Base-by-base conservation (phyloP, 2,797 vertebrate species). In the Nannoperca australis region DNA sequence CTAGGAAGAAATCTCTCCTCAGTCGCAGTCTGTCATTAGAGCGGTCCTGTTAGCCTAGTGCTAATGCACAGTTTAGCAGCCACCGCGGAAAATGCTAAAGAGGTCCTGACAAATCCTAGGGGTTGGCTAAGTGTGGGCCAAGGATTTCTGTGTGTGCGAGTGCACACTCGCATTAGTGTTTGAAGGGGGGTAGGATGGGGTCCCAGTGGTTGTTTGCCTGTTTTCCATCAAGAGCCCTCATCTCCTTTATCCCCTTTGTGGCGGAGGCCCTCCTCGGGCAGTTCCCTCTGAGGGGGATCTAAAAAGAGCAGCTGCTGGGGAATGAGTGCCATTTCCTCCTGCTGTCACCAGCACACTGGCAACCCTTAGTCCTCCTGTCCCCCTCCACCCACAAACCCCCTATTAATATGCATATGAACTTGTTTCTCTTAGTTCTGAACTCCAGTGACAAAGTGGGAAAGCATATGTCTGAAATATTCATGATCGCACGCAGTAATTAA, bases 161-260 rank as follows among this genome's bases (percentile, higher is more conserved):
- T 81, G 83, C 38, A 68, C 60, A 55, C 81, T 78, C 67, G 70
- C 81, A 82, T 91, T 90, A 90, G 86, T 71, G 81, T 87, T 81
- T 71, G 83, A 84, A 85, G 76, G 73, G 76, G 69, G 87, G 60
- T 67, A 76, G 92, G 89, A 92, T 71, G 91, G 93, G 95, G 95
- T 95, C 95, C 95, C 93, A 93, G 95, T 94, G 94, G 94, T 96
- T 96, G 93, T 95, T 96, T 95, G 92, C 95, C 95, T 95, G 93
- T 94, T 96, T 94, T 95, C 91, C 93, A 95, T 96, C 93, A 93
- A 88, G 91, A 94, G 94, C 94, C 96, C 95, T 96, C 95, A 96
- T 95, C 95, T 94, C 93, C 95, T 96, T 96, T 96, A 96, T 96
- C 96, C 96, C 93, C 94, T 97, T 96, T 96, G 95, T 96, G 95